Base-by-base conservation (phyloP, 2,797 vertebrate species). In the Luscinia luscinia region DNA sequence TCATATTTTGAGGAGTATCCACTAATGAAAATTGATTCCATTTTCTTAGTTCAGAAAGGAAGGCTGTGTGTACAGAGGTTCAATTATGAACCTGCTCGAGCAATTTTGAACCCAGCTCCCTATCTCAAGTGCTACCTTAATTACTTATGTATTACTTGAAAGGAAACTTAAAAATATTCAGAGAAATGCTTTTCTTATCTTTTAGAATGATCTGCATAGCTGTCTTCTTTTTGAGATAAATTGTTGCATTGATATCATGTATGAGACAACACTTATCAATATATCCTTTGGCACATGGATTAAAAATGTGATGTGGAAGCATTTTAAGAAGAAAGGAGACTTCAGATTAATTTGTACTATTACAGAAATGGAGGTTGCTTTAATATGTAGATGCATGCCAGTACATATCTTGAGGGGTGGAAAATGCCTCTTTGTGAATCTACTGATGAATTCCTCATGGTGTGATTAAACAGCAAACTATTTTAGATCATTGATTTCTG, bases 151-250 rank as follows among this genome's bases (percentile, higher is more conserved):
- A 69, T 80, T 81, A 81, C 84, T 96, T 95, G 79, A 95, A 95
- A 94, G 84, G 48, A 86, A 83, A 51, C 16, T 64, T 83, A 69
- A 91, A 95, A 81, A 59, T 91, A 95, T 52, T 91, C 43, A 84
- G 62, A 73, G 48, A 89, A 96, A 93, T 94, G 73, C 23, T 85
- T 96, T 72, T 80, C 76, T 91, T 95, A 93, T 96, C 93, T 93
- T 89, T 84, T 55, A 51, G 76, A 78, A 75, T n/a, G 3, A 96
- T 96, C 92, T 95, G 48, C 90, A 73, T 93, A 92, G 20, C 49
- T 90, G 3, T 81, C 69, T 89, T 87, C 75, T 89, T 92, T 91
- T 28, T 81, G 79, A 93, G 76, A 34, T 84, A 66, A 85, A 68
- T 61, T 75, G 32, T 76, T 87, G 38, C 78, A 59, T 51, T 94